Conservation (phyloP, 2,888 invertebrate genomes). For the Bellardia pandia region DNA sequence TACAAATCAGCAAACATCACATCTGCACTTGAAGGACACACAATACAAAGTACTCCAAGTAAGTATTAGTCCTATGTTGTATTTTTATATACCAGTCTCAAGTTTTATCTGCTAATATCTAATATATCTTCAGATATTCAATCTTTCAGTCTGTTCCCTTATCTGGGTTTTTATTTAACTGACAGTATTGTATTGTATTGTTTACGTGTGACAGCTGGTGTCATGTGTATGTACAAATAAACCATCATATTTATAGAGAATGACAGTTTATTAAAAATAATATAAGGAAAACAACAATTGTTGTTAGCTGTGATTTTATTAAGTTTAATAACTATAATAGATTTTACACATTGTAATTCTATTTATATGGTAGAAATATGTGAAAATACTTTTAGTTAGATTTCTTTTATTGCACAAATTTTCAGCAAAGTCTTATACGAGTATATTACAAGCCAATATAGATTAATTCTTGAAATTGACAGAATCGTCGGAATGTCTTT, state of each 20-base stretch:
- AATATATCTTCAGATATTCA: background rate
- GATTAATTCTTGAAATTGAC: too few relatives aligned
- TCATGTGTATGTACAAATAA: conserved; percentile 41
- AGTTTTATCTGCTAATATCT: background rate
- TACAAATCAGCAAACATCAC: background rate
- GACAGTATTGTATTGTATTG: conserved; percentile 2
- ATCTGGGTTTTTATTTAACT: background rate
- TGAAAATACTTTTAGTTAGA: too few relatives aligned
- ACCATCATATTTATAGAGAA: conserved; percentile 31
- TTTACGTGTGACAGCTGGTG: conserved; percentile 58
- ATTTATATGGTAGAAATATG: too few relatives aligned
- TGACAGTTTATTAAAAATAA: conserved; percentile 39
- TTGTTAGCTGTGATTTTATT: conserved; percentile 5
- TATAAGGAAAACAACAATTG: background rate
- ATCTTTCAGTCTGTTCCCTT: background rate
- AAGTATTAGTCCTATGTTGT: background rate
- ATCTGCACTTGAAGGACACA: background rate
- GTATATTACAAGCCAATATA: too few relatives aligned
- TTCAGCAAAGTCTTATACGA: too few relatives aligned
- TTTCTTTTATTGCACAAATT: too few relatives aligned
- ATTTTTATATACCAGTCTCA: background rate
- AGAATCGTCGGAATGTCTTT: too few relatives aligned
- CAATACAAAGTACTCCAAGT: background rate
- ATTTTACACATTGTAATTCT: background rate
- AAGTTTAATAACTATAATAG: background rate